A percentile compares a stretch with the other conserved stretches of the same genome.
Conservation (phyloP, 2,797 vertebrate genomes). For the Falco peregrinus region DNA sequence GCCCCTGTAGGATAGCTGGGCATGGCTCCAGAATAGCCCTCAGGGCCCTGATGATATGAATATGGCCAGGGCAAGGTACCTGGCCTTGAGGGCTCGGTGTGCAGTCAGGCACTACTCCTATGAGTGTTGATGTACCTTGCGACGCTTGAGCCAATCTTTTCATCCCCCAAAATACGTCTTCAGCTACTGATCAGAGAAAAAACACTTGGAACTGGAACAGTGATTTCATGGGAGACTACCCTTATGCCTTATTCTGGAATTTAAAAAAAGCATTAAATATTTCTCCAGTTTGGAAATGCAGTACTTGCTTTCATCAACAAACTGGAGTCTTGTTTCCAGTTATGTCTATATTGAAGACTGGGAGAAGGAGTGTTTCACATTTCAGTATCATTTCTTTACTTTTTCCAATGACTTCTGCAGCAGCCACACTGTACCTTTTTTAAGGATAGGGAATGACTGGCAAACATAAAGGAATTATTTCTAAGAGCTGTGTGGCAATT, state of each 20-base stretch:
- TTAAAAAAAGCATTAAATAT: neutral
- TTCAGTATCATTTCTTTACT: neutral
- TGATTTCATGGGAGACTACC: neutral
- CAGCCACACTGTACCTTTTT: neutral
- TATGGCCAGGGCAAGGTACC: neutral
- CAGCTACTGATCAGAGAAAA: neutral
- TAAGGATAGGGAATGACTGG: neutral
- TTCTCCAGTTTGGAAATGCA: neutral
- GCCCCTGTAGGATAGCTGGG: neutral
- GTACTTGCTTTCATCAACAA: neutral
- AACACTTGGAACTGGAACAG: neutral
- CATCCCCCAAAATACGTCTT: neutral
- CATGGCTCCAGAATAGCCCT: neutral
- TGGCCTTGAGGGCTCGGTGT: neutral
- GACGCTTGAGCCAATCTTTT: neutral
- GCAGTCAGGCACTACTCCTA: neutral
- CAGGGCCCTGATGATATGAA: neutral
- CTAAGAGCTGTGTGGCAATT: neutral
- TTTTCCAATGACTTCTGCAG: neutral
- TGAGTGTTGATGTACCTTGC: too few relatives aligned
- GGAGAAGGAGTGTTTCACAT: neutral
- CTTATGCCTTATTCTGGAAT: neutral
- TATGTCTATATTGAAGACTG: neutral
- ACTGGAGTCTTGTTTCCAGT: neutral
- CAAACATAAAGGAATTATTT: neutral